These are phyloP conservation scores for Sycon ciliatum DNA, from an alignment of 37 sponge, comb jelly and placozoan species.

Conservation along the genomic window DNA sequence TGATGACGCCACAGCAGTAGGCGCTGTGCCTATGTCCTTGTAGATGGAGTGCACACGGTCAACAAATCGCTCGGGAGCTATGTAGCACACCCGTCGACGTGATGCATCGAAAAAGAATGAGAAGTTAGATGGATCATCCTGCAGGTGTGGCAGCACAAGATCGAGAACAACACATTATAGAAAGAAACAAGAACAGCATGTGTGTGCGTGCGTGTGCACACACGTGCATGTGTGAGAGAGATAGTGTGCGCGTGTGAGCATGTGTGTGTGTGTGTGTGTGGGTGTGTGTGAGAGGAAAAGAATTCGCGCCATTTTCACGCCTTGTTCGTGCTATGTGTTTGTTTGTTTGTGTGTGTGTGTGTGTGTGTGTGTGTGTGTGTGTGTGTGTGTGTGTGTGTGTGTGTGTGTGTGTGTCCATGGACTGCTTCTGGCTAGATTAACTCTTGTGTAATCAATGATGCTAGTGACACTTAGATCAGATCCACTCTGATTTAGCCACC, in stretches of 20 bases:
- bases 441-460: no score
- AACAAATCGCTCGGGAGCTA: conserved; percentile 73
- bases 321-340: background rate
- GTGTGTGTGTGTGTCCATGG: conserved; percentile 14
- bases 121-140: conserved; percentile 92
- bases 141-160: background rate
- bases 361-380: conserved; percentile 11
- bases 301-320: background rate
- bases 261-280: background rate
- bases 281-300: background rate
- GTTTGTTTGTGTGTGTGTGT: no score
- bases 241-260: background rate
- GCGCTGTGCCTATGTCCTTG: no score
- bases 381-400: no score
- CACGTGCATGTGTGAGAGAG: background rate
- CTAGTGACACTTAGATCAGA: no score
- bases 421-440: no score
- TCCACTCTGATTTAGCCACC: no score
- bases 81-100: conserved; percentile 78
- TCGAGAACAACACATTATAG: background rate
- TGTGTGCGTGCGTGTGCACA: conserved; percentile 11
- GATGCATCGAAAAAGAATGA: conserved; percentile 95
- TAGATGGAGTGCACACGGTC: no score
- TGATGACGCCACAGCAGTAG: no score
- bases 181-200: no score